Base-by-base conservation (phyloP, 2,888 invertebrate genomes). In the Protodeltote pygarga region DNA sequence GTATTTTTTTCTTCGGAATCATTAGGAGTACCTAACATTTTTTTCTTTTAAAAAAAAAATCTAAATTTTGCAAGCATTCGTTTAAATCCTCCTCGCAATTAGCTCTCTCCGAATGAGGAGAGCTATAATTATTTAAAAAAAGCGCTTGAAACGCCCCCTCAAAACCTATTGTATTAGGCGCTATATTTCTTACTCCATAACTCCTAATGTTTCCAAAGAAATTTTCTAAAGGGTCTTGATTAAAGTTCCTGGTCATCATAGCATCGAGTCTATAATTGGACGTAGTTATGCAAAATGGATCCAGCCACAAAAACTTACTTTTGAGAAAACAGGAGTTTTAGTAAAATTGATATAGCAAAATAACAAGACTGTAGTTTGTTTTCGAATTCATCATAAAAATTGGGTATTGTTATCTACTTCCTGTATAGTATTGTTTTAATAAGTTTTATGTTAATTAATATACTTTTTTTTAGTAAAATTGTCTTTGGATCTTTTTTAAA, bases 171-270 rank as follows among this genome's bases (percentile, higher is more conserved):
- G 31, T 31, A 4, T 31, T 31, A 8, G 31, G 31, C 6, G 31
- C 19, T 1, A 11, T 3, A 32, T 53, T 69, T 49, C 64, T 41
- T 3, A 28, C 52, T 4, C 66, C 66, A 34, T 39, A 63, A 38
- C 57, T 68, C 34, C 71, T 59, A 11, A 71, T 63, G 33, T 47
- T 64, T 4, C 67, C 68, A 45, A 69, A 71, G 38, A 71, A 67
- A 14, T 64, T 66, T 51, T 71, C 69, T 0, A 65, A 3, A n/a
- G 65, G 64, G 39, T 70, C 66, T 33, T 70, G 68, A 19, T 66
- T 66, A 1, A 68, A 58, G 16, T 71, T 62, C 29, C 61, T 42
- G 1, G 50, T 59, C 6, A 66, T 16, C n/a, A n/a, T n/a, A n/a
- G n/a, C n/a, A n/a, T n/a, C n/a, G n/a, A n/a, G n/a, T n/a, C n/a